phyloP scores from a whole-genome alignment of 2,888 invertebrate species.

The Drosophila rubida region DNA sequence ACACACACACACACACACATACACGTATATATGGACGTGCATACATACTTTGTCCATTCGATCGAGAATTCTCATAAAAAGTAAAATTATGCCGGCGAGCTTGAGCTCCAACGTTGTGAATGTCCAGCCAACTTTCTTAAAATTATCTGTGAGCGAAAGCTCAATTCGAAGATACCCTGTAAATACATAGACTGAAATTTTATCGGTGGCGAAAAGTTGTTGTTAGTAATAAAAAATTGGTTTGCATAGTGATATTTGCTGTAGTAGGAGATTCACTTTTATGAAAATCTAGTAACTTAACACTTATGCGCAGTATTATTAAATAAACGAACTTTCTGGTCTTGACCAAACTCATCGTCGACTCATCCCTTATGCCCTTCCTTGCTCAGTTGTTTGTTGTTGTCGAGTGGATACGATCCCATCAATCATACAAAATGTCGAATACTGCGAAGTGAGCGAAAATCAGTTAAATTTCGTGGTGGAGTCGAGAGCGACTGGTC shows the following conservation, averaged over 20 bases:
- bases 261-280: neutral
- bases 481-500: neutral
- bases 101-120: slow-evolving; percentile 34
- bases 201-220: too few species aligned
- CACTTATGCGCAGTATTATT: slow-evolving; percentile 8
- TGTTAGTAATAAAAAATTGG: too few species aligned
- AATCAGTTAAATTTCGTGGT: slow-evolving; percentile 43
- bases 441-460: slow-evolving; percentile 43
- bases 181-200: neutral
- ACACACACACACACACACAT: slow-evolving; percentile 4
- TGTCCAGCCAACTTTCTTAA: slow-evolving; percentile 14
- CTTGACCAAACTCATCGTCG: neutral
- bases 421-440: slow-evolving; percentile 56
- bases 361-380: slow-evolving; percentile 10
- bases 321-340: neutral
- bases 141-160: neutral
- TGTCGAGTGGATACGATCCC: slow-evolving; percentile 37
- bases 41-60: slow-evolving; percentile 13
- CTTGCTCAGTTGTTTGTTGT: slow-evolving; percentile 12
- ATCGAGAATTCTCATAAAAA: slow-evolving; percentile 40
- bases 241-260: neutral
- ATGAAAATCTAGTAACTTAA: neutral
- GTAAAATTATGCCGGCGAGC: slow-evolving; percentile 38
- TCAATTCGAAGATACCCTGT: slow-evolving; percentile 6
- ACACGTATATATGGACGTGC: neutral